Conservation (phyloP, 2,888 invertebrate genomes). For the Meiosimyza platycephala region DNA sequence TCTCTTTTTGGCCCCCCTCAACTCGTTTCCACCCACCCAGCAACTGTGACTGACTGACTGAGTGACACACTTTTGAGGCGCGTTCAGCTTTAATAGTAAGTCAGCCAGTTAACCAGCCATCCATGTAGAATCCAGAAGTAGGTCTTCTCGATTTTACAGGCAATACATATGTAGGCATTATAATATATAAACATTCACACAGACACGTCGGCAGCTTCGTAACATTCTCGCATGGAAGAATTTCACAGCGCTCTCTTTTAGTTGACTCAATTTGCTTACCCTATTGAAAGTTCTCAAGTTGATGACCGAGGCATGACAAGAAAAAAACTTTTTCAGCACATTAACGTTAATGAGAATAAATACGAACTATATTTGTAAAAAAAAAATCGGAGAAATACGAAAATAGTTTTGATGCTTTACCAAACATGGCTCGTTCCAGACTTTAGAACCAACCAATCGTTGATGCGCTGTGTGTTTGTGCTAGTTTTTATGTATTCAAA, state of each 20-base stretch:
- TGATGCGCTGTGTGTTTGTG: too few species aligned
- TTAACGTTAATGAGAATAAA: not conserved
- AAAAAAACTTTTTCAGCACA: not conserved
- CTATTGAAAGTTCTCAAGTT: not conserved
- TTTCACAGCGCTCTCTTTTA: conserved; percentile 11
- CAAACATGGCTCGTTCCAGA: too few species aligned
- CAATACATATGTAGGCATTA: not conserved
- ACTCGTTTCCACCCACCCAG: too few species aligned
- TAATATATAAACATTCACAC: not conserved
- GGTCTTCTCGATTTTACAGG: conserved; percentile 24
- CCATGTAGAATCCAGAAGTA: conserved; percentile 34
- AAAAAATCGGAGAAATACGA: too few species aligned
- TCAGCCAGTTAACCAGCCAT: conserved; percentile 6
- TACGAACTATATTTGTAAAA: too few species aligned
- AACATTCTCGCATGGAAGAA: not conserved
- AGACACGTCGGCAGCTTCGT: not conserved
- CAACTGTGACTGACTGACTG: conserved; percentile 36
- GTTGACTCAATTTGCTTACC: not conserved
- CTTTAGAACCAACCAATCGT: too few species aligned
- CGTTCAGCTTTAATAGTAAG: not conserved
- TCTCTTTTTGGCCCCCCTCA: conserved; percentile 33
- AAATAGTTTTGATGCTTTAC: too few species aligned
- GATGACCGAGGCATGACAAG: not conserved
- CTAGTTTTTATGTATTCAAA: too few species aligned
- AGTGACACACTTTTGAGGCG: conserved; percentile 45